Evolutionary conservation across 2,113 vertebrate species (phyloP), one percentile per base, ranked within the genome.

Genomic region (Leptobrachium ailaonicum): DNA sequence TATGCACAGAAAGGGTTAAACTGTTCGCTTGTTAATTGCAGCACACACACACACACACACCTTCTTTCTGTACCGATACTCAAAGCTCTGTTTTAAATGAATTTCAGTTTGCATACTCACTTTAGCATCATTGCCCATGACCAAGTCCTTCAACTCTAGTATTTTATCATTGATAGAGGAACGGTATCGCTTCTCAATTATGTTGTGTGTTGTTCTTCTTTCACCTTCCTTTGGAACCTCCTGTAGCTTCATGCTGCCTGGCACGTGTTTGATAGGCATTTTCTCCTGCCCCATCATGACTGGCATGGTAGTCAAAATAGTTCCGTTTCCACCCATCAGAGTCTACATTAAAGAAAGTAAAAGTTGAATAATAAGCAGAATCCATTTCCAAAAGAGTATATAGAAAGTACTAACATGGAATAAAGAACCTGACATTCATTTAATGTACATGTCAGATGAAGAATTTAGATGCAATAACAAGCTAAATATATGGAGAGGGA

Each of bases 91-190:
- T 32, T 32, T 32, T 32, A 32, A 32, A 32, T 32, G 20, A 32
- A 32, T 32, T 32, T 32, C 20, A 32, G 20, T 1, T 32, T 32
- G 20, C 20, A 41, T 58, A 32, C 86, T 76, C 76, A 99, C 98
- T 95, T 99, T 99, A 20, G 96, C 94, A 47, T 99, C 97, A 2
- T 90, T 97, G 44, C 98, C 98, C 95, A 98, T 97, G 80, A 99
- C 96, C 41, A 99, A 89, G 85, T 99, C 96, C 80, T 98, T 95
- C 76, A 99, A 90, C 87, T 99, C 97, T 13, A 98, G 89, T 77
- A 99, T 99, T 88, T 99, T 99, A 87, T 99, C 98, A 4, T 99
- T 99, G 86, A 99, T 99, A 75, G 98, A 99, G 0, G 98, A 99
- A 0, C 98, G 90, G 75, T 99, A 99, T 1, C 98, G 89, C 88